Base-by-base conservation (phyloP, 1,140 invertebrate species). In the Atta cephalotes region DNA sequence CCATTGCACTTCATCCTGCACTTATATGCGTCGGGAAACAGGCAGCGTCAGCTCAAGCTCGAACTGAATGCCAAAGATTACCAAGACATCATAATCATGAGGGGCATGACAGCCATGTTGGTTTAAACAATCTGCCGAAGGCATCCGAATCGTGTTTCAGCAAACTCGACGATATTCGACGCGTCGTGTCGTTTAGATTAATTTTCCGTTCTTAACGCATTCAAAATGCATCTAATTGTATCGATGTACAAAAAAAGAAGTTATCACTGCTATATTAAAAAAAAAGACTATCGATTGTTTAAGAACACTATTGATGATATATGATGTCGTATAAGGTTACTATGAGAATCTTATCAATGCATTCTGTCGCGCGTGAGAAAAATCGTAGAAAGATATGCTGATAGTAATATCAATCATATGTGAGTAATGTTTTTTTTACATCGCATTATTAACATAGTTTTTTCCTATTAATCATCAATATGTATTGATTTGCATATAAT, bases 341-440 rank as follows among this genome's bases (percentile, higher is more conserved):
- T 16, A 66, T 16, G 25, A 51, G 45, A 66, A 79, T 66, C 18
- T 79, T 49, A 79, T 76, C 53, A n/a, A 35, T 16, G 5, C 10
- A 35, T 58, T 62, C 21, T 5, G 6, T 16, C 7, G 21, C 16
- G 25, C 21, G 56, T 45, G 76, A 49, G 25, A 79, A 28, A 78
- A 49, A 5, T 10, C 16, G 16, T 1, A n/a, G 56, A 21, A n/a
- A 65, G 45, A 79, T 28, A 65, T 18, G 28, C 25, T 79, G 21
- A 51, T 2, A 49, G 10, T 21, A 16, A 49, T 63, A 51, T 65
- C 60, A 7, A 63, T 49, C 39, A 18, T 9, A 18, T 31, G 14
- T 31, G 14, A 45, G 39, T 45, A 2, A 45, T 49, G 5, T 31
- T 63, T 39, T 9, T 7, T 28, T 18, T 18, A 1, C 18, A 49